Conservation (phyloP, 2,113 vertebrate genomes). For the Archocentrus centrarchus region DNA sequence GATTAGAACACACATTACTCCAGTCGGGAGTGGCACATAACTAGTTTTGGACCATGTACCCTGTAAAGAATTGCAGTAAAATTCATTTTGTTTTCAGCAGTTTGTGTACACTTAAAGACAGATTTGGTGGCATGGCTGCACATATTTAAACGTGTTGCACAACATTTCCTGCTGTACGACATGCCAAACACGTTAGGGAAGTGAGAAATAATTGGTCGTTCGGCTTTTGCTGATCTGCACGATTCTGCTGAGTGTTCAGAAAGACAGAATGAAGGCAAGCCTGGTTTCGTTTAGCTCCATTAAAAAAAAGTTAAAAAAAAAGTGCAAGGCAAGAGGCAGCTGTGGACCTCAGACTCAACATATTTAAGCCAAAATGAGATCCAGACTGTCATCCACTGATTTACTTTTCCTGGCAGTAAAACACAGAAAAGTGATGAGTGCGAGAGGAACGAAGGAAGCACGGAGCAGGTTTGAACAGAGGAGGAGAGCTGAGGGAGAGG, state of each 20-base stretch:
- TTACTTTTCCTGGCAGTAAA: slow-evolving; percentile 78
- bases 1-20: neutral
- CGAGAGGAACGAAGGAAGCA: slow-evolving; percentile 47
- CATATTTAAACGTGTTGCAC: neutral
- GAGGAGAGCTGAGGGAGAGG: slow-evolving; percentile 41
- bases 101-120: slow-evolving; percentile 1
- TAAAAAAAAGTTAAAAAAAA: slow-evolving; percentile 31
- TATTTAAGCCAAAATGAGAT: slow-evolving; percentile 67
- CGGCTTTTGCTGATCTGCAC: slow-evolving; percentile 12
- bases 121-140: neutral
- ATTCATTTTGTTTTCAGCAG: neutral
- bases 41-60: neutral
- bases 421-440: slow-evolving; percentile 51
- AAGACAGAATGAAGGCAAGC: neutral
- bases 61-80: neutral
- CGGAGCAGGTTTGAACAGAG: slow-evolving; percentile 21
- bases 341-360: slow-evolving; percentile 61
- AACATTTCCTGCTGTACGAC: slow-evolving; percentile 8
- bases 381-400: slow-evolving; percentile 73
- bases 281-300: slow-evolving; percentile 56
- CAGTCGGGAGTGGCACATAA: neutral
- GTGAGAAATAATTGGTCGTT: slow-evolving; percentile 22
- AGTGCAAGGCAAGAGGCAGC: slow-evolving; percentile 61
- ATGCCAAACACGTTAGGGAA: neutral
- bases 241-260: slow-evolving; percentile 25